Evolutionary conservation across 2,888 invertebrate species (phyloP).

Genomic region (Drosophila planitibia): DNA sequence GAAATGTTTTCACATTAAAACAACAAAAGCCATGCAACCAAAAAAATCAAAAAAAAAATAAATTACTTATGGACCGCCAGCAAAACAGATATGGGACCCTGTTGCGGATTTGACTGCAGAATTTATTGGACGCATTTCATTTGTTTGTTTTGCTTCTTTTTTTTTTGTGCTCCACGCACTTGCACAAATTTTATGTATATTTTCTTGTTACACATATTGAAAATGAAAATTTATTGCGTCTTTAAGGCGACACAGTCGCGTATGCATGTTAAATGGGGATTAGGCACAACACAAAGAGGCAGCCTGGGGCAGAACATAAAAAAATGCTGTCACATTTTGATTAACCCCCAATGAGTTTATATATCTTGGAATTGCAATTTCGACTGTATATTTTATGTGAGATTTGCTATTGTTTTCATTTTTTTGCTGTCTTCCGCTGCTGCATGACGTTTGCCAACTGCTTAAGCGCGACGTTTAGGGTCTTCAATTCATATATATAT

Average conservation of each 20-base stretch:
- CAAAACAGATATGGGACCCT: conserved; percentile 25
- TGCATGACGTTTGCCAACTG: conserved; percentile 46
- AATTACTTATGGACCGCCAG: conserved; percentile 6
- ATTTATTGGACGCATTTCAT: conserved; percentile 69
- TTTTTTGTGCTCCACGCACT: conserved; percentile 45
- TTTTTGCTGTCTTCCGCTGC: background rate
- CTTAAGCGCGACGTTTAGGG: background rate
- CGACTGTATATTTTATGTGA: background rate
- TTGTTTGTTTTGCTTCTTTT: conserved; percentile 9
- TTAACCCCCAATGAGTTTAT: conserved; percentile 41
- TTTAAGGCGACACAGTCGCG: conserved; percentile 75
- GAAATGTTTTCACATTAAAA: conserved; percentile 71
- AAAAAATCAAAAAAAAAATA: background rate
- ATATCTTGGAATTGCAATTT: conserved; percentile 27
- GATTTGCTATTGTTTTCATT: background rate
- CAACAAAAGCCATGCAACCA: conserved; percentile 19
- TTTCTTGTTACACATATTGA: conserved; percentile 68
- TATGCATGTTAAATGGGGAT: conserved; percentile 73
- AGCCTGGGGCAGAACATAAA: conserved; percentile 40
- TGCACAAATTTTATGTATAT: conserved; percentile 45
- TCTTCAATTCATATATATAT: background rate
- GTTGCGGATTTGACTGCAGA: conserved; percentile 61
- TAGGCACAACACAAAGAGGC: conserved; percentile 39
- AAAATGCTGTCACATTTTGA: conserved; percentile 64
- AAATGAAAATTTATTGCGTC: conserved; percentile 78